Base-by-base conservation (phyloP, 2,797 vertebrate species). In the Perodicticus potto region DNA sequence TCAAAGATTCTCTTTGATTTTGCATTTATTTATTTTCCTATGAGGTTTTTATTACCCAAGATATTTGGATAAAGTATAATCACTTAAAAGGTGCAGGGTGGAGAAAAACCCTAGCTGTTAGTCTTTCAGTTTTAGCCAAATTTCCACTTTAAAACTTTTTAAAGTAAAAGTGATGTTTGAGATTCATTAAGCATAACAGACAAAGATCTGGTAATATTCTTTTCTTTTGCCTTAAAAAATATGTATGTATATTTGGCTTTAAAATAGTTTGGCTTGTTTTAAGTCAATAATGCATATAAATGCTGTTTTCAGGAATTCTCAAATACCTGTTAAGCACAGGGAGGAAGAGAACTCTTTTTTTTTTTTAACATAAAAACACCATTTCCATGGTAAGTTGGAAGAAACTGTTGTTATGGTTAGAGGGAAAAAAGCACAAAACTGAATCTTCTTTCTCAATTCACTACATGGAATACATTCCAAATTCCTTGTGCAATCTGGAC, bases 291-390 rank as follows among this genome's bases (percentile, higher is more conserved):
- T 69, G 67, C 34, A 59, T 37, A 70, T 61, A 43, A 32, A 45
- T 91, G 53, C 55, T 73, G 32, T 94, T 89, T 89, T 74, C 16
- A 84, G 2, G 73, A 86, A 95, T 89, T 96, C 59, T 94, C 70
- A 88, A 94, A 83, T 63, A 77, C 16, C 34, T 70, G 11, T 81
- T 86, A 83, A 86, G 55, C 32, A 59, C 22, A 25, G 67, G 20
- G 19, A 89, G 17, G 19, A n/a, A 55, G 11, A 73, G 25, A 53
- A 23, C 29, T 84, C 67, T 73, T 70, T 25, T 20, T n/a, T 77
- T 67, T 34, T 25, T 74, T 65, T 61, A 59, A 83, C 14, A 34
- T n/a, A 53, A 95, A 95, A 45, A 90, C 3, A 43, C 49, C 2
- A 4, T 95, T 95, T 94, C 49, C 25, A 88, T 85, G 78, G 72